Conservation (phyloP, 2,113 vertebrate genomes). For the Orcinus orca region DNA sequence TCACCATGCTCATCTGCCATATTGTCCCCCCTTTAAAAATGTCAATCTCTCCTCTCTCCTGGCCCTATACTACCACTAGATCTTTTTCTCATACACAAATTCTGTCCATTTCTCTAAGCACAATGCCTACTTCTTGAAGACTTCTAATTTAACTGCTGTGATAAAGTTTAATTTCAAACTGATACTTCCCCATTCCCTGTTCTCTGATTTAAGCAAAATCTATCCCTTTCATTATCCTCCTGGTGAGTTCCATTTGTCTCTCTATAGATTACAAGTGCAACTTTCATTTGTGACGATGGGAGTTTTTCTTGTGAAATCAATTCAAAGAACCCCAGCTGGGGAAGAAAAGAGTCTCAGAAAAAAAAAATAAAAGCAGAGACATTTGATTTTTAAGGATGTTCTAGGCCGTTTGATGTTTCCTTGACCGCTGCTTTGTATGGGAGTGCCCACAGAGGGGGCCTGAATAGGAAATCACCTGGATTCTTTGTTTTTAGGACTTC, state of each 20-base stretch:
- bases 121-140: neutral
- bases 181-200: neutral
- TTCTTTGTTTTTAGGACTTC: neutral
- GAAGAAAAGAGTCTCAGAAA: neutral
- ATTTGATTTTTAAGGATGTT: neutral
- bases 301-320: slow-evolving; percentile 45
- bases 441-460: neutral
- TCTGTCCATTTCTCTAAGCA: neutral
- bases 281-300: slow-evolving; percentile 23
- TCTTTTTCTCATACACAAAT: neutral
- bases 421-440: neutral
- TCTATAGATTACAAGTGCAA: neutral
- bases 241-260: slow-evolving; percentile 51
- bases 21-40: neutral
- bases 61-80: neutral
- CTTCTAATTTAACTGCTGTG: neutral
- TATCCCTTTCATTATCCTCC: neutral
- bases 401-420: neutral
- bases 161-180: slow-evolving; percentile 19
- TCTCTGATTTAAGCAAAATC: slow-evolving; percentile 26
- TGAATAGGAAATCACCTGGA: neutral
- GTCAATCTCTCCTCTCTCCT: neutral
- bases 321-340: slow-evolving; percentile 16
- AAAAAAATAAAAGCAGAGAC: neutral
- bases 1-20: neutral